A percentile compares a stretch with the other conserved stretches of the same genome.
phyloP scores from a whole-genome alignment of 2,113 vertebrate species.

The Myiagra hebetior region DNA sequence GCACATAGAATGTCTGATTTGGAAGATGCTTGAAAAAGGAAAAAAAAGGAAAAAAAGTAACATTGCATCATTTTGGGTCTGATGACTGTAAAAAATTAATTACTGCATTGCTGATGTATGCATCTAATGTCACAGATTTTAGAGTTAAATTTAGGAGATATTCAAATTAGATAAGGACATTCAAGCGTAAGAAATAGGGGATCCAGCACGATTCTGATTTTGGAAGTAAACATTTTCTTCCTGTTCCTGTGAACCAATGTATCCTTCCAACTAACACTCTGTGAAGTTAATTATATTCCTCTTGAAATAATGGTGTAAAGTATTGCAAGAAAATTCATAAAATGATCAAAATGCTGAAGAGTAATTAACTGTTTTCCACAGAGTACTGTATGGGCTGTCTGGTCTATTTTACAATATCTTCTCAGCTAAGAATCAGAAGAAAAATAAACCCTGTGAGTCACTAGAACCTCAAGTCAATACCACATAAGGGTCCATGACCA shows the following conservation, averaged over 20 bases:
- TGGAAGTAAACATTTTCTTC: not conserved
- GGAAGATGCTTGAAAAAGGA: not conserved
- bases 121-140: not conserved
- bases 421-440: not conserved
- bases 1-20: constrained; percentile 15
- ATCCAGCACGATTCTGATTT: not conserved
- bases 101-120: not conserved
- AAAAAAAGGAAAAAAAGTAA: not conserved
- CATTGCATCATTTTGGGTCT: not conserved
- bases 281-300: not conserved
- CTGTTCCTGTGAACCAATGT: not conserved
- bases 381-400: not conserved
- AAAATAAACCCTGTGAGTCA: not conserved
- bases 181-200: not conserved
- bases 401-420: not conserved
- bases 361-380: not conserved
- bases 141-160: not conserved
- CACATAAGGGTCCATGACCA: not conserved
- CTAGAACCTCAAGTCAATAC: not conserved
- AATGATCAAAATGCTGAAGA: not conserved
- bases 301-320: not conserved
- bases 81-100: not conserved
- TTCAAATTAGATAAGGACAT: not conserved
- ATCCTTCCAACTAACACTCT: not conserved
- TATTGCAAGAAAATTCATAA: not conserved